Conservation (phyloP, 2,888 invertebrate genomes). For the Galeruca laticollis region DNA sequence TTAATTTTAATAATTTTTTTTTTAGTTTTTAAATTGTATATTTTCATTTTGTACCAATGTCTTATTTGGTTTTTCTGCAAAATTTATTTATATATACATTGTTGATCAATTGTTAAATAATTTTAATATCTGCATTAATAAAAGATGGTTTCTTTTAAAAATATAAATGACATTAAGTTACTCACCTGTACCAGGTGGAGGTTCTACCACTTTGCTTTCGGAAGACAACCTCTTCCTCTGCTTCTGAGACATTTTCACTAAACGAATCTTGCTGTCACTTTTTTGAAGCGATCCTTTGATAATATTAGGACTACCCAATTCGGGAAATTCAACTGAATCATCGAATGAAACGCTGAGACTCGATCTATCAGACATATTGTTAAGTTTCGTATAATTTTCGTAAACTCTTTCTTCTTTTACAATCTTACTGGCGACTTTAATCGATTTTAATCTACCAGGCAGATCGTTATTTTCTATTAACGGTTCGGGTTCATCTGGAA, state of each 20-base stretch:
- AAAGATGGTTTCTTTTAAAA: not conserved
- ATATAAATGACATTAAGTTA: not conserved
- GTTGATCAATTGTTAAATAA: no score
- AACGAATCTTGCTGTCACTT: slow-evolving; percentile 58
- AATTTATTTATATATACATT: no score
- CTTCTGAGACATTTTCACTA: slow-evolving; percentile 73
- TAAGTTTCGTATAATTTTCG: slow-evolving; percentile 50
- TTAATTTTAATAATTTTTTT: no score
- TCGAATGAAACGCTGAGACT: slow-evolving; percentile 44
- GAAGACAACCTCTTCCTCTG: slow-evolving; percentile 73
- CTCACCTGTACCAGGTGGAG: slow-evolving; percentile 38
- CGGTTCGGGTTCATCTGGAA: slow-evolving; percentile 48
- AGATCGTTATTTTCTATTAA: slow-evolving; percentile 26
- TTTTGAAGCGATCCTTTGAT: slow-evolving; percentile 48
- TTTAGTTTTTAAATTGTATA: no score
- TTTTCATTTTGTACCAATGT: no score
- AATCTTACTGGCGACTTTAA: slow-evolving; percentile 55
- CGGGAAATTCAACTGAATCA: slow-evolving; percentile 60
- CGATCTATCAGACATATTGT: slow-evolving; percentile 12
- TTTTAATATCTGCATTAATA: no score
- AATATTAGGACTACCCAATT: slow-evolving; percentile 53
- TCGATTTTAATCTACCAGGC: slow-evolving; percentile 55
- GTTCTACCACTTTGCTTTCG: slow-evolving; percentile 60
- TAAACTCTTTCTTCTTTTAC: slow-evolving; percentile 50
- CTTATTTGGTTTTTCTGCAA: no score